Conservation (phyloP, 2,113 vertebrate genomes). For the Coregonus clupeaformis region DNA sequence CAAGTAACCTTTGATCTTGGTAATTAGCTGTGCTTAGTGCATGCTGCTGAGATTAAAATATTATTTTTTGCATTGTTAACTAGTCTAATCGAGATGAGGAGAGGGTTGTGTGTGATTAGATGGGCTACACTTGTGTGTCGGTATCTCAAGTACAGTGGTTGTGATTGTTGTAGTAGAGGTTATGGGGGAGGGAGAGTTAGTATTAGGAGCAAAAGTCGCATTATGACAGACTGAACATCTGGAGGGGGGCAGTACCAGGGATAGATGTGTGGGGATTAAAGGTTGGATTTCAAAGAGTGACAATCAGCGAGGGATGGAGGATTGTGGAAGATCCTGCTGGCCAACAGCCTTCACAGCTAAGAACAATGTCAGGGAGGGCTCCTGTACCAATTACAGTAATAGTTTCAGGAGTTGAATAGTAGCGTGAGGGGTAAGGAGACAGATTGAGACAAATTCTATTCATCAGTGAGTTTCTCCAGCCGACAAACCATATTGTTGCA, state of each 20-base stretch:
- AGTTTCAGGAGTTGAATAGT: too few species aligned
- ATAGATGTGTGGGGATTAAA: constrained; percentile 19
- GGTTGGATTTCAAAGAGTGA: neutral
- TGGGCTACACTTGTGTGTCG: neutral
- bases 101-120: neutral
- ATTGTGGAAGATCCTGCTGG: neutral
- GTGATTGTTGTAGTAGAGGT: neutral
- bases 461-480: too few species aligned
- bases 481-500: neutral
- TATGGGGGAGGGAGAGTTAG: neutral
- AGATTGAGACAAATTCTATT: neutral
- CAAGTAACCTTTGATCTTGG: neutral
- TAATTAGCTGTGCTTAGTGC: neutral
- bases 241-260: neutral
- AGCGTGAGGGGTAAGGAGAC: too few species aligned
- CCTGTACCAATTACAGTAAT: too few species aligned
- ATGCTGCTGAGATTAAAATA: neutral
- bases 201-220: constrained; percentile 12
- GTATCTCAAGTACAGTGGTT: neutral
- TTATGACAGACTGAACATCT: constrained; percentile 23
- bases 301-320: neutral
- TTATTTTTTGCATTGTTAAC: neutral
- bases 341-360: neutral
- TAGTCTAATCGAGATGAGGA: neutral
- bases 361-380: too few species aligned